Base-by-base conservation (phyloP, 2,888 invertebrate genomes). In the Rhorus exstirpatorius region DNA sequence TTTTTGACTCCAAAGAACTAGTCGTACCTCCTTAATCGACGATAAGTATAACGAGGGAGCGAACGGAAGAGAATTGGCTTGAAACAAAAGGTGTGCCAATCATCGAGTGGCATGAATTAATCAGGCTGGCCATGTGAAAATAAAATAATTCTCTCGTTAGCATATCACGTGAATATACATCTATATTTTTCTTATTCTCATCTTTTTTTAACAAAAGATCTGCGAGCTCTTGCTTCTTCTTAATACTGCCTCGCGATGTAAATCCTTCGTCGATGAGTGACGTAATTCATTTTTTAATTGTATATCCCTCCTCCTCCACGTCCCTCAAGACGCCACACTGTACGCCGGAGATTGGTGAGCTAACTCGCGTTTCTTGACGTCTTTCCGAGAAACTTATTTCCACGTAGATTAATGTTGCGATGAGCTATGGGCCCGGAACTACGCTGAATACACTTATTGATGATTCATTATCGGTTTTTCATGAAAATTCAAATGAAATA, bases 331-430 rank as follows among this genome's bases (percentile, higher is more conserved):
- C 75, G 70, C 74, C 46, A 63, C 26, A 44, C 24, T 31, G 17
- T 12, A 58, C 58, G 26, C 12, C 10, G 49, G 17, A 58, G 19
- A 55, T 41, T 31, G 53, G 26, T 51, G 63, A 61, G 63, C 38
- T 26, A 81, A 83, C 75, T 12, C 46, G 41, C 46, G 51, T 70
- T 31, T 49, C 53, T 70, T 49, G 77, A 78, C 58, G 41, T 24
- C 55, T 4, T 87, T 86, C 86, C 63, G 26, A 68, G 84, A 87
- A 87, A 76, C 63, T 68, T 77, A 87, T 84, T 74, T 63, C 61
- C 60, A 49, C 24, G 53, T 26, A 83, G 85, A 87, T 86, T 83
- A 84, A 26, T 44, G 17, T 35, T 81, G 61, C 55, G 63, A 84
- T 81, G 79, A 81, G 71, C 78, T 82, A 68, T 70, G 44, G 58